phyloP scores from a whole-genome alignment of 2,888 invertebrate genomes.

The Dugesia japonica region DNA sequence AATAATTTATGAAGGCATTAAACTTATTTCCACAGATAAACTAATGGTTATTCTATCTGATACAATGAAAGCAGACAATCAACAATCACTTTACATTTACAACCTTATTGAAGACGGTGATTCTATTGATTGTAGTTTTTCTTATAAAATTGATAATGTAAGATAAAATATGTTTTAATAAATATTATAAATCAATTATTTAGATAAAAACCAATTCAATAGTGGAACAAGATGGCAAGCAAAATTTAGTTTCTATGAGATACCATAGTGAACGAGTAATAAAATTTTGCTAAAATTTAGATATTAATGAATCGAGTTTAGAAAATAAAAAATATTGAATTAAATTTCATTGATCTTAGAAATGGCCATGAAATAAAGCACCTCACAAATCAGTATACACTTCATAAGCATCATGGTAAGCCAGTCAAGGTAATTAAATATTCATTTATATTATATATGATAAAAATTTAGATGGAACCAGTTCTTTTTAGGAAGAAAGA shows the following conservation, averaged over 20 bases:
- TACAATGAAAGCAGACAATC: not conserved
- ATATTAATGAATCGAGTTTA: not conserved
- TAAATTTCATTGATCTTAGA: not conserved
- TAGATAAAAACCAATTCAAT: not conserved
- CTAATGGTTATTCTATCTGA: not conserved
- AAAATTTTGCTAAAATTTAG: not conserved
- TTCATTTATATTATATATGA: not conserved
- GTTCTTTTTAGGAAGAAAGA: not conserved
- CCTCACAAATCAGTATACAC: not conserved
- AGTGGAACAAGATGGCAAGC: not conserved
- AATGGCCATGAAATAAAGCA: not conserved
- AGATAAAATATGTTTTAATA: too few relatives aligned
- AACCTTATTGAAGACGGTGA: not conserved
- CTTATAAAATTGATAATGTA: not conserved
- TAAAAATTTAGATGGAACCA: not conserved
- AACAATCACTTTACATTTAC: not conserved
- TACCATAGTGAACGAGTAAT: not conserved
- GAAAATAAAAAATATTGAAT: slow-evolving; percentile 2
- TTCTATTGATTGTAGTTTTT: not conserved
- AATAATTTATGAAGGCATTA: too few relatives aligned
- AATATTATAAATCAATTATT: too few relatives aligned
- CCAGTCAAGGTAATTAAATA: not conserved
- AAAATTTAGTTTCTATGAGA: not conserved
- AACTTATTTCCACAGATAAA: not conserved
- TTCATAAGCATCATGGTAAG: not conserved